Base-by-base conservation (phyloP, 2,888 invertebrate species). In the Mylabris sibirica region DNA sequence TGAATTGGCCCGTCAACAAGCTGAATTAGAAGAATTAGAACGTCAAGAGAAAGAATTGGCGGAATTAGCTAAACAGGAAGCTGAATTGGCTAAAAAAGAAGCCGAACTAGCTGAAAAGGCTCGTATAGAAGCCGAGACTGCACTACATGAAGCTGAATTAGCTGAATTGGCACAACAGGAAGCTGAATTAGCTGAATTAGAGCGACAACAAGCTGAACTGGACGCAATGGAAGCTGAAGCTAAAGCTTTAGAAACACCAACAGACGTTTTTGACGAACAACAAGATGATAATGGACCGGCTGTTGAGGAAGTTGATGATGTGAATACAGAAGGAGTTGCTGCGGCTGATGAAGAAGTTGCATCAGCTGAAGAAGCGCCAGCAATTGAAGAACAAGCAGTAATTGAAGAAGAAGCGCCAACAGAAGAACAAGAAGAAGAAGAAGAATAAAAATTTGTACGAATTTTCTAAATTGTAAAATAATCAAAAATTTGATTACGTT, bases 41-140 rank as follows among this genome's bases (percentile, higher is more conserved):
- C 76, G 80, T 57, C 80, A 88, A 53, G 91, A 91, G 84, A 89
- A 84, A 8, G 91, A 91, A 80, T 85, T 90, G 30, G 79, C 78
- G 0, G 82, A 83, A 73, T 71, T 80, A 26, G 82, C 81, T 11
- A 78, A 76, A 60, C 79, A 89, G 87, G 91, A 90, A 69, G 89
- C 89, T 60, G 91, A 90, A 83, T 82, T 90, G 76, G 90, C 90
- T 0, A 90, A 91, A 76, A 86, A 72, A 30, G 90, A 90, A 82
- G 88, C 83, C 14, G 90, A 90, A 80, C 84, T 90, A 17, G 73
- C 69, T 2, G 77, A 77, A 63, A 70, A 69, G 64, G 79, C 77
- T 17, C 77, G 78, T 64, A 73, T 75, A 70, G 80, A 81, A 69
- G 74, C 76, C 6, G 78, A 79, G 63, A 72, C 74, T 62, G 81